A percentile compares a stretch with the other conserved stretches of the same genome.
Evolutionary conservation across 2,888 invertebrate species (phyloP).

Genomic region (Athalia rosae): DNA sequence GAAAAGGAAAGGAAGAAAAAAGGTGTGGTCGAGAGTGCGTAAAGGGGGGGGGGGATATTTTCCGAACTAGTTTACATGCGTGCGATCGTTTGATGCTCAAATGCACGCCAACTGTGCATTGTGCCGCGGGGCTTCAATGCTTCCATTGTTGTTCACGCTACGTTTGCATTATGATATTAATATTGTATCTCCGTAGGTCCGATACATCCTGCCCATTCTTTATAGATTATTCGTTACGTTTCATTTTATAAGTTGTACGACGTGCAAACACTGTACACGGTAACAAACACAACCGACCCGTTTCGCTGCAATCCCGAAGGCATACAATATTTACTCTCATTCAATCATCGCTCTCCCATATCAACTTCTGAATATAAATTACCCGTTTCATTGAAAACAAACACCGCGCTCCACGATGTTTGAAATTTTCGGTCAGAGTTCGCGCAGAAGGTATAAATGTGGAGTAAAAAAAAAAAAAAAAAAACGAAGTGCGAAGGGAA

Average conservation of each 20-base stretch:
- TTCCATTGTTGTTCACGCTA: slow-evolving; percentile 37
- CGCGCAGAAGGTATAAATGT: not conserved
- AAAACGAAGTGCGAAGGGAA: not conserved
- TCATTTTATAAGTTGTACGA: slow-evolving; percentile 15
- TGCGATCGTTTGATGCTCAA: slow-evolving; percentile 42
- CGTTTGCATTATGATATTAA: slow-evolving; percentile 41
- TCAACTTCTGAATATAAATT: slow-evolving; percentile 20
- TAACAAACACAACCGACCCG: not conserved
- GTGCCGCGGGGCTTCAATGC: slow-evolving; percentile 16
- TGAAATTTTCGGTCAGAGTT: not conserved
- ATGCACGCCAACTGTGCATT: slow-evolving; percentile 36
- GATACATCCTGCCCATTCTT: slow-evolving; percentile 44
- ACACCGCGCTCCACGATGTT: not conserved
- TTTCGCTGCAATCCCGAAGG: not conserved
- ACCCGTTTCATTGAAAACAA: slow-evolving; percentile 18
- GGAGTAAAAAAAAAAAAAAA: not conserved
- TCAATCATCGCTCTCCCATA: not conserved
- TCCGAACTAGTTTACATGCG: slow-evolving; percentile 37
- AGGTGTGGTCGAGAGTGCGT: too few relatives aligned
- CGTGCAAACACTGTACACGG: not conserved
- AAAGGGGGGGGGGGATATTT: slow-evolving; percentile 5
- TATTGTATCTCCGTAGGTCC: slow-evolving; percentile 40
- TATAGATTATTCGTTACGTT: slow-evolving; percentile 39
- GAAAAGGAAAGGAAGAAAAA: not conserved
- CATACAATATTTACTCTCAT: not conserved